Evolutionary conservation across 2,113 vertebrate species (phyloP), one percentile per base, ranked within the genome.

Genomic region (Paracyprichromis sp.): DNA sequence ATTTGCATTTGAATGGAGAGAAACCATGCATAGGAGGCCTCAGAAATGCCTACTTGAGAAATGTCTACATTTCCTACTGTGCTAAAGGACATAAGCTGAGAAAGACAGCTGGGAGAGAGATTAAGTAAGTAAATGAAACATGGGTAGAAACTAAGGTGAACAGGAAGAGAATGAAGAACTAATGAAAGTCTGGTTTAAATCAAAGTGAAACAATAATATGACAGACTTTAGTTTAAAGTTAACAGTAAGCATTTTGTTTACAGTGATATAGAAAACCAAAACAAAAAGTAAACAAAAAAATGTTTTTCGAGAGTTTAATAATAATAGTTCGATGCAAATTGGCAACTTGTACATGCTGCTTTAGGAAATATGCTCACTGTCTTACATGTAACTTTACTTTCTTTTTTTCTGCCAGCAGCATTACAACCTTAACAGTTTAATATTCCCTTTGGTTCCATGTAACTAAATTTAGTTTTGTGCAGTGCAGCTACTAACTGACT

Each of bases 1-100:
- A 95, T 96, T 96, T 94, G 95, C 94, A 96, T 96, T 88, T 95
- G 93, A 96, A 95, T 96, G 73, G 90, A 76, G 66, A 31, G 53
- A 76, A 92, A 56, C 86, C 57, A 80, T 90, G 93, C 90, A 93
- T 88, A 82, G 63, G 79, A 93, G 85, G 86, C 88, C 71, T 89
- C 86, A 86, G 79, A 80, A 85, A 90, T 82, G 86, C 91, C 83
- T 63, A 57, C 59, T 61, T 13, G 56, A 86, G 79, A 80, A 84
- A 89, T 82, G 85, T 92, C 83, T 57, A 57, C 54, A 69, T 11
- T 52, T 83, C 43, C 92, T 47, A 90, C 26, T 85, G 38, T 79
- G 11, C 83, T 21, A 69, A 56, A 81, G 52, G 80, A 19, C 3
- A 12, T 7, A n/a, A 88, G 43, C 19, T 24, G 56, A 53, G 29